Evolutionary conservation across 2,888 invertebrate genomes (phyloP), one percentile per base, ranked within the genome.

Genomic region (Cantharis nigra): DNA sequence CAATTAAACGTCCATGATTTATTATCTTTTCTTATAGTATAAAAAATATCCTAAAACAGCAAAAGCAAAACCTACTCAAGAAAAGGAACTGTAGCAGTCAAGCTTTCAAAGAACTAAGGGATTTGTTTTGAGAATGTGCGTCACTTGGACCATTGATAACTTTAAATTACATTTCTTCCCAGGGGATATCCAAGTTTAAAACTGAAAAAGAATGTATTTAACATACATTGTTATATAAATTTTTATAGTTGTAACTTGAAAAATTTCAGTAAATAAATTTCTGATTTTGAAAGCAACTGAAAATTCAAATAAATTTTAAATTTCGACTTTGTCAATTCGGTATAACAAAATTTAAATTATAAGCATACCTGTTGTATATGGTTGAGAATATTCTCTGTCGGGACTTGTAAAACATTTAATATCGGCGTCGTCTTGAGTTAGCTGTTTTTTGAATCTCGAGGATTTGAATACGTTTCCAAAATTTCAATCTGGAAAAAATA

Each of bases 401-500:
- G 90, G 89, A 84, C 90, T 90, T 71, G 89, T 89, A 84, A 90
- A 89, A 84, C 89, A 88, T 82, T 89, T 89, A 70, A 84, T 85
- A 75, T 88, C 87, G 75, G 84, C 84, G 79, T 91, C 90, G 77
- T 89, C 89, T 82, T 86, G 87, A 81, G 83, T 85, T 75, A 87
- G 79, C 74, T 85, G 86, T 79, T 85, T 81, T 84, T 86, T 30
- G 93, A 93, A 86, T 94, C 94, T 80, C 92, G 90, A 14, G 94
- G 94, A 84, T 94, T 94, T 85, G 94, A 93, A 87, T 94, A 94
- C 76, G 92, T 92, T 87, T 94, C 94, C 87, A 94, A 89, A 82
- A 94, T 91, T 88, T 94, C 93, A 83, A 94, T 91, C 92, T 94
- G 88, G 1, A 91, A 91, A 77, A 77, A 65, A 71, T 49, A n/a